A percentile compares a stretch with the other conserved stretches of the same genome.
phyloP scores from a whole-genome alignment of 2,113 vertebrate species.

The Columba janthina region DNA sequence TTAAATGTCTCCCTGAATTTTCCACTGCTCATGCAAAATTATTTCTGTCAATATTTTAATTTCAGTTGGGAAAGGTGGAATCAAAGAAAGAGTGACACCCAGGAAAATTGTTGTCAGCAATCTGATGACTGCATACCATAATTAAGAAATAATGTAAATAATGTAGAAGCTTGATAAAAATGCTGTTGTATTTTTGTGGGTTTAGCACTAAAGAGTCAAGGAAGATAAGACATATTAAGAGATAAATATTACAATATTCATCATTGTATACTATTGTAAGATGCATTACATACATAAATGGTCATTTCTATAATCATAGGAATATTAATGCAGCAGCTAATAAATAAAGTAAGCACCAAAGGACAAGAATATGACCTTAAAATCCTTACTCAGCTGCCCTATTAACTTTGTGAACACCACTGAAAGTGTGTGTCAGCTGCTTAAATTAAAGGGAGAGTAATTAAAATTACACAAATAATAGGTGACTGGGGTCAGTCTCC shows the following conservation, averaged over 20 bases:
- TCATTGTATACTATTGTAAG: slow-evolving; percentile 8
- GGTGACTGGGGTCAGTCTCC: slow-evolving; percentile 66
- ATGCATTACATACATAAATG: slow-evolving; percentile 30
- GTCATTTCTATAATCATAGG: slow-evolving; percentile 49
- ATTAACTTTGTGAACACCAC: slow-evolving; percentile 74
- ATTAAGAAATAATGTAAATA: slow-evolving; percentile 68
- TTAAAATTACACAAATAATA: slow-evolving; percentile 78
- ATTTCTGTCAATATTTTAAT: slow-evolving; percentile 81
- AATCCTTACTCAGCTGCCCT: slow-evolving; percentile 73
- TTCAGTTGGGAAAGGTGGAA: slow-evolving; percentile 64
- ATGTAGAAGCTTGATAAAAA: slow-evolving; percentile 45
- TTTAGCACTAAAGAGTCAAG: not conserved
- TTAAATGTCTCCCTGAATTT: slow-evolving; percentile 61
- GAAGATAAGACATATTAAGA: not conserved
- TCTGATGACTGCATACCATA: slow-evolving; percentile 62
- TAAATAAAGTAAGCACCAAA: slow-evolving; percentile 66
- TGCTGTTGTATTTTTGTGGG: not conserved
- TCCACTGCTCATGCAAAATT: slow-evolving; percentile 70
- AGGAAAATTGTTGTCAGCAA: slow-evolving; percentile 75
- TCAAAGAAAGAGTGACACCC: slow-evolving; percentile 72
- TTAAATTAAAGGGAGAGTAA: slow-evolving; percentile 74
- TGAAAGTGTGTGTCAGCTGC: slow-evolving; percentile 69
- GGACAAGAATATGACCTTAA: slow-evolving; percentile 64
- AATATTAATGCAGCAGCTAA: slow-evolving; percentile 46
- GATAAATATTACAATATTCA: slow-evolving; percentile 2